A percentile compares a stretch with the other conserved stretches of the same genome.
phyloP scores from a whole-genome alignment of 2,113 vertebrate species.

The Bettongia penicillata region DNA sequence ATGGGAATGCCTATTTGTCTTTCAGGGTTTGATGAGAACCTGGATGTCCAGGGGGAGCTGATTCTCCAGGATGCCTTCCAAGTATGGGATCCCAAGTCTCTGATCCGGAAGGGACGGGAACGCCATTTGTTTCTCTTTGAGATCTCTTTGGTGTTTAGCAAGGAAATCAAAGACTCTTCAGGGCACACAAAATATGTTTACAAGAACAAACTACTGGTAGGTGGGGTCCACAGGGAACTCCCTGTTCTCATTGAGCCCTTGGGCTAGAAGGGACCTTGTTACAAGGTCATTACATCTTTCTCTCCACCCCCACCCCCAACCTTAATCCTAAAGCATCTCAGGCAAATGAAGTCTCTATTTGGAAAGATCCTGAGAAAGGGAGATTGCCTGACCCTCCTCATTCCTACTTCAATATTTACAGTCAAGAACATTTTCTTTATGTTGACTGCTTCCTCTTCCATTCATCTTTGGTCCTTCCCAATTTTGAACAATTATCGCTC shows the following conservation, averaged over 20 bases:
- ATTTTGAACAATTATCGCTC: slow-evolving; percentile 40
- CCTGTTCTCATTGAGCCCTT: slow-evolving; percentile 19
- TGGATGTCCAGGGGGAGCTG: slow-evolving; percentile 97
- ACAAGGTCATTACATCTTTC: slow-evolving; percentile 17
- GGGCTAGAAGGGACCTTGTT: slow-evolving; percentile 58
- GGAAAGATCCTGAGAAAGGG: slow-evolving; percentile 12
- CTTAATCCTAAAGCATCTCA: slow-evolving; percentile 43
- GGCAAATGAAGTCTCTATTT: slow-evolving; percentile 43
- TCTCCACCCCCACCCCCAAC: background rate
- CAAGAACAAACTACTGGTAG: slow-evolving; percentile 98
- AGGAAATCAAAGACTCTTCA: slow-evolving; percentile 98
- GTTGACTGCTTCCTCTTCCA: background rate
- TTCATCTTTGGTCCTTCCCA: slow-evolving; percentile 64
- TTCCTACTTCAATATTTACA: slow-evolving; percentile 52
- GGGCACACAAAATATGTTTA: slow-evolving; percentile 99
- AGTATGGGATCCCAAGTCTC: slow-evolving; percentile 99
- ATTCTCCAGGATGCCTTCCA: slow-evolving; percentile 99
- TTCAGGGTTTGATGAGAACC: slow-evolving; percentile 97
- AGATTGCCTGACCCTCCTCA: slow-evolving; percentile 8
- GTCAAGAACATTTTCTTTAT: background rate
- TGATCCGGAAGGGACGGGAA: slow-evolving; percentile 97
- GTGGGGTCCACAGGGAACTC: slow-evolving; percentile 69
- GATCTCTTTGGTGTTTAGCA: slow-evolving; percentile 98
- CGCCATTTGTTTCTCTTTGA: slow-evolving; percentile 99
- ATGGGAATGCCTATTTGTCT: slow-evolving; percentile 55